Conservation (phyloP, 2,797 vertebrate genomes). For the Erithacus rubecula region DNA sequence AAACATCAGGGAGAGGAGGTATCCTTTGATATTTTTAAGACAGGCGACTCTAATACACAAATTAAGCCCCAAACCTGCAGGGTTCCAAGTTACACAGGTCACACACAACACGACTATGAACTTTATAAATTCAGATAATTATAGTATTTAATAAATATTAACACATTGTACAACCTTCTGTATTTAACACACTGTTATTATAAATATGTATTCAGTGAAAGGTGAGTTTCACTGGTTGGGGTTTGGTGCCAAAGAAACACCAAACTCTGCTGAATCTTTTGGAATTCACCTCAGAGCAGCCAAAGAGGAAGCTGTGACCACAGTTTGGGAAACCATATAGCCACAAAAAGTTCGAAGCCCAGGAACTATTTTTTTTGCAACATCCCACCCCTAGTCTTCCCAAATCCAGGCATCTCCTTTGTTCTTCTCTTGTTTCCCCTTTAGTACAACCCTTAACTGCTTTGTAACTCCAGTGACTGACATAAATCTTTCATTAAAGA, state of each 20-base stretch:
- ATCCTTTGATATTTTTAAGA: neutral
- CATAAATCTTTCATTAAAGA: neutral
- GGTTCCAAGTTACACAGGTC: neutral
- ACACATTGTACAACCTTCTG: fast-evolving
- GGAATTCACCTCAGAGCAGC: neutral
- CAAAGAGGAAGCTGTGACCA: neutral
- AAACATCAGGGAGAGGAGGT: neutral
- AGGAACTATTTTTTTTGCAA: neutral
- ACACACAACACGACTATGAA: neutral
- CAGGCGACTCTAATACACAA: neutral
- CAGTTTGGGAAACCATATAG: neutral
- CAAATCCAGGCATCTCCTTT: neutral
- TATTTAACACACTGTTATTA: neutral
- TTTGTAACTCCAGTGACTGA: neutral
- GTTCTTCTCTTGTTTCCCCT: neutral
- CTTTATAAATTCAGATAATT: neutral
- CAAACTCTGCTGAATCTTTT: neutral
- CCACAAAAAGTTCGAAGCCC: neutral
- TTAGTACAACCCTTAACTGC: neutral
- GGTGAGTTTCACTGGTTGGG: too few species aligned
- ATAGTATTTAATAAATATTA: neutral
- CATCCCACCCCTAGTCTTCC: neutral
- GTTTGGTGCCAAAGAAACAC: neutral
- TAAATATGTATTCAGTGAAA: neutral
- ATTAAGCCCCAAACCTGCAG: neutral